Evolutionary conservation across 2,113 vertebrate genomes (phyloP), one percentile per base, ranked within the genome.

Genomic region (Hemichromis elongatus): DNA sequence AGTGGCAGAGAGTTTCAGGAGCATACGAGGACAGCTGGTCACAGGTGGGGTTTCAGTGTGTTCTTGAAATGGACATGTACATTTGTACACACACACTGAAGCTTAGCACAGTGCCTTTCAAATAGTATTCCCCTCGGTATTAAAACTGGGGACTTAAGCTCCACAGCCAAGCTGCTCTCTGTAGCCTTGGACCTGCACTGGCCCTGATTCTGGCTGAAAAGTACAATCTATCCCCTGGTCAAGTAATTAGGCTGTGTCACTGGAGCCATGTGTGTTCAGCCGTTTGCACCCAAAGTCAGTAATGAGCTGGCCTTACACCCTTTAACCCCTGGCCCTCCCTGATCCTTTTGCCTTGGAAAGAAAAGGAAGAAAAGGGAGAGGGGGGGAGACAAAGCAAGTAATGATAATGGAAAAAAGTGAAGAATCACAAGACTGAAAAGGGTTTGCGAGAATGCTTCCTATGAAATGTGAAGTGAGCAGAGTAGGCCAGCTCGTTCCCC

Each of bases 241-340:
- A 94, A 92, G 91, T 95, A 94, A 95, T 95, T 95, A 95, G 93
- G 88, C 92, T 37, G 59, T 89, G 92, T 90, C 92, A 91, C 87
- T 86, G 80, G 79, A 91, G 92, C 86, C 88, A 77, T 90, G 91
- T 88, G 90, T 86, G 88, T 84, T 88, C 59, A 19, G 82, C 89
- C 88, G 77, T 91, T 92, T 87, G 75, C 61, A 54, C 85, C 42
- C 21, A 93, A 83, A 91, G 88, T 73, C 92, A 89, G 86, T 95
- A 95, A 95, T 93, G 93, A 95, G 92, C 53, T 84, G 88, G 86
- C 91, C 92, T 90, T 90, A 88, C 85, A 92, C 83, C 85, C 92
- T 90, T 93, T 93, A 91, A 92, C 92, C 90, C 85, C 79, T 73
- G 40, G 80, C 75, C 61, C 73, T 86, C 79, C 35, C 59, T 84